These are phyloP conservation scores for Phenganax stokvisi DNA, from an alignment of 92 coral and sea anemone genomes.

Conservation along the genomic window DNA sequence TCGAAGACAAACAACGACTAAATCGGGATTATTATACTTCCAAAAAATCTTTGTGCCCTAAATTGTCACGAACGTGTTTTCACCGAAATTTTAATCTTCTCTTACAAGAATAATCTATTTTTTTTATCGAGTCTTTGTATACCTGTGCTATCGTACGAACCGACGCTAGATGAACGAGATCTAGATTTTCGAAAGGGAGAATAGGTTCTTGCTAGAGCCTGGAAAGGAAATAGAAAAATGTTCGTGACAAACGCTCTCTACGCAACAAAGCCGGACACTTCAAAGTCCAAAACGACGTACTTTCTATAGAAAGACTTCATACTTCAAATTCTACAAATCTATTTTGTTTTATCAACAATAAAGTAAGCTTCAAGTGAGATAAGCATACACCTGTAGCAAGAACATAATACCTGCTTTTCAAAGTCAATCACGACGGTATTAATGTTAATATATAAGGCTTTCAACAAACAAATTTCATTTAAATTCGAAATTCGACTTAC, in stretches of 20 bases:
- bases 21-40: too few relatives aligned
- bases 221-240: slow-evolving; percentile 41
- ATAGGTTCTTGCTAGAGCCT: slow-evolving; percentile 43
- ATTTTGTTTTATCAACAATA: background rate
- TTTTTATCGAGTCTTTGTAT: background rate
- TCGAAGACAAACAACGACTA: too few relatives aligned
- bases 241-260: background rate
- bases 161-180: slow-evolving; percentile 65
- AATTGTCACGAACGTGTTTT: background rate
- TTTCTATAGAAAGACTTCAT: background rate
- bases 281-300: background rate
- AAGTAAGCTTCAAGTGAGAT: background rate
- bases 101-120: too few relatives aligned
- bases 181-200: slow-evolving; percentile 41
- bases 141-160: slow-evolving; percentile 98
- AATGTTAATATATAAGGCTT: background rate
- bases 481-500: slow-evolving; percentile 17
- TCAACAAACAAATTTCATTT: slow-evolving; percentile 1
- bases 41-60: too few relatives aligned
- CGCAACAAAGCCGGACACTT: background rate
- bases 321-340: background rate
- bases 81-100: background rate
- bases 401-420: background rate
- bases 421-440: slow-evolving; percentile 2
- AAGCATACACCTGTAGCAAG: background rate